phyloP scores from a whole-genome alignment of 2,797 vertebrate genomes.

The Hippocampus kuda region DNA sequence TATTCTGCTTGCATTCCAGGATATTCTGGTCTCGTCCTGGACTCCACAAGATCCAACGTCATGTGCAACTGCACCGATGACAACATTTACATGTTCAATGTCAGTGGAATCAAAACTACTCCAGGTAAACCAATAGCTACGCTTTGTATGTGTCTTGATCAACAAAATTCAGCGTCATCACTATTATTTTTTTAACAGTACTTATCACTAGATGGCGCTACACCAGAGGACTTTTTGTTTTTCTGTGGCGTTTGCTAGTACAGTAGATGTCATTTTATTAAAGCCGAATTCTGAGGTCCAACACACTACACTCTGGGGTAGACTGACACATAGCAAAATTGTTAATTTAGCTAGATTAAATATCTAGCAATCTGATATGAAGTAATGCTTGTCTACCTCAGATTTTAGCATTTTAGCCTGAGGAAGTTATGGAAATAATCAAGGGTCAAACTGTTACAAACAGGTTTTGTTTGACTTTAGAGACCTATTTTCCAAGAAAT shows the following conservation, averaged over 20 bases:
- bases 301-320: too few relatives aligned
- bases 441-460: too few relatives aligned
- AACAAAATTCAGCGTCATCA: not conserved
- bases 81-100: conserved; percentile 88
- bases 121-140: conserved; percentile 70
- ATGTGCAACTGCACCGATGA: conserved; percentile 95
- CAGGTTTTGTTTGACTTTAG: not conserved
- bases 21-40: conserved; percentile 85
- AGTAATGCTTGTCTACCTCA: too few relatives aligned
- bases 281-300: too few relatives aligned
- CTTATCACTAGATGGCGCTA: conserved; percentile 48
- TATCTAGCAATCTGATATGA: too few relatives aligned
- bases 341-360: too few relatives aligned
- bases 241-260: not conserved
- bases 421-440: too few relatives aligned
- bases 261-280: too few relatives aligned
- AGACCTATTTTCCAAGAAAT: not conserved
- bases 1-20: conserved; percentile 59
- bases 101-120: conserved; percentile 73
- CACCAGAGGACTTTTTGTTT: too few relatives aligned
- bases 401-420: too few relatives aligned
- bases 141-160: not conserved
- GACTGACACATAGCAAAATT: too few relatives aligned
- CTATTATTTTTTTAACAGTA: conserved; percentile 2
- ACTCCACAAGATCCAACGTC: conserved; percentile 77